phyloP scores from a whole-genome alignment of 2,113 vertebrate species.

The Thunnus thynnus region DNA sequence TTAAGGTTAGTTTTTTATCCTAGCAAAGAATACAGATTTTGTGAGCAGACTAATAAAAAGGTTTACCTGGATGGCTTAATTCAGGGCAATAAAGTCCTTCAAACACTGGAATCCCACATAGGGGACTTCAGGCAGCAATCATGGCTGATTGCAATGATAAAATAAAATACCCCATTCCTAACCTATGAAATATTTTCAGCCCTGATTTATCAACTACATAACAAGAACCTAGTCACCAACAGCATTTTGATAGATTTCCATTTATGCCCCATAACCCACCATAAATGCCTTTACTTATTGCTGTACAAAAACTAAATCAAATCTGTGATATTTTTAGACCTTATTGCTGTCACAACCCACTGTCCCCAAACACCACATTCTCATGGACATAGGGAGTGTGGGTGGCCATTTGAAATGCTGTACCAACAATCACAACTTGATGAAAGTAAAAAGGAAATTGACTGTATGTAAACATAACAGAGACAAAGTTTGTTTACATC shows the following conservation, averaged over 20 bases:
- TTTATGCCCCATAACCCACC: neutral
- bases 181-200: no score
- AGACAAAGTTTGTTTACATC: conserved; percentile 13
- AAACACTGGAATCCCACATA: no score
- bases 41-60: no score
- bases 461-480: conserved; percentile 42
- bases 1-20: no score
- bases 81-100: no score
- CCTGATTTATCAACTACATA: no score
- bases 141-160: neutral
- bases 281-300: neutral
- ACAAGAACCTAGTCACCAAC: no score
- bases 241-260: neutral
- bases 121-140: neutral
- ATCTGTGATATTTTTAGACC: conserved; percentile 21
- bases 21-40: no score
- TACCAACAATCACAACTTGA: conserved; percentile 49
- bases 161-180: no score
- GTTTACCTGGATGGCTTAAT: no score
- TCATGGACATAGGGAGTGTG: conserved; percentile 1
- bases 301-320: neutral
- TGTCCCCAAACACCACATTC: conserved; percentile 1
- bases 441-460: conserved; percentile 39
- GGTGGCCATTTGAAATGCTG: conserved; percentile 47
- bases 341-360: neutral